phyloP scores from a whole-genome alignment of 35 echinoderm and acorn worm species.

The Apostichopus californicus region DNA sequence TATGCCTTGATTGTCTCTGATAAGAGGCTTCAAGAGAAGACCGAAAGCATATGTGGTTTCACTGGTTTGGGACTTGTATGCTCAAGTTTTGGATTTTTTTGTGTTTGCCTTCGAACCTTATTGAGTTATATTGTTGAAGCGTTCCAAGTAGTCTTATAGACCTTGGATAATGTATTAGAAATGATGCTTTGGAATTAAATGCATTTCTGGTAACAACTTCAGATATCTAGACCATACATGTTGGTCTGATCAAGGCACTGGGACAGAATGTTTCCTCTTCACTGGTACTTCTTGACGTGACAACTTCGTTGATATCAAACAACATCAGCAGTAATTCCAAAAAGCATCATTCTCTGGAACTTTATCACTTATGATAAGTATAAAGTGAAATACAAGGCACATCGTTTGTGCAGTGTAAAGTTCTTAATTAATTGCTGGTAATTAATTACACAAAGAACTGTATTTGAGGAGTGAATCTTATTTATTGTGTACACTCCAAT shows the following conservation, averaged over 20 bases:
- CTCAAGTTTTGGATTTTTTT: slow-evolving; percentile 41
- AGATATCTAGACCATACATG: slow-evolving; percentile 37
- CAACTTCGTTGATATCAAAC: slow-evolving; percentile 67
- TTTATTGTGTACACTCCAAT: no score
- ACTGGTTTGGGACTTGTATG: neutral
- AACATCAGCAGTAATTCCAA: slow-evolving; percentile 65
- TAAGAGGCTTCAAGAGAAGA: slow-evolving; percentile 8
- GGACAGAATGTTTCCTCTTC: slow-evolving; percentile 45
- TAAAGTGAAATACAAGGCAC: slow-evolving; percentile 59
- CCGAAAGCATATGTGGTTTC: neutral
- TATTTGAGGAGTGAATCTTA: no score
- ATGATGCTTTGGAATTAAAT: slow-evolving; percentile 58
- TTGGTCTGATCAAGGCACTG: slow-evolving; percentile 62
- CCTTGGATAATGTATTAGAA: slow-evolving; percentile 46
- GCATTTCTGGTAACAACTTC: slow-evolving; percentile 13
- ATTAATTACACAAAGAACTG: no score
- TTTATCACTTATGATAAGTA: slow-evolving; percentile 66
- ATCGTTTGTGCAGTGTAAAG: slow-evolving; percentile 56
- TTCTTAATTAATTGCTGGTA: no score
- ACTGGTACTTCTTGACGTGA: slow-evolving; percentile 58
- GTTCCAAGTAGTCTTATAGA: slow-evolving; percentile 17
- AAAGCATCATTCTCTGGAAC: slow-evolving; percentile 47
- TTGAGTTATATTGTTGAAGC: slow-evolving; percentile 20
- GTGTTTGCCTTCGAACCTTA: slow-evolving; percentile 38
- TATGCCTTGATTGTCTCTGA: slow-evolving; percentile 12